phyloP scores from a whole-genome alignment of 2,888 invertebrate species.

The Eremobia ochroleuca region DNA sequence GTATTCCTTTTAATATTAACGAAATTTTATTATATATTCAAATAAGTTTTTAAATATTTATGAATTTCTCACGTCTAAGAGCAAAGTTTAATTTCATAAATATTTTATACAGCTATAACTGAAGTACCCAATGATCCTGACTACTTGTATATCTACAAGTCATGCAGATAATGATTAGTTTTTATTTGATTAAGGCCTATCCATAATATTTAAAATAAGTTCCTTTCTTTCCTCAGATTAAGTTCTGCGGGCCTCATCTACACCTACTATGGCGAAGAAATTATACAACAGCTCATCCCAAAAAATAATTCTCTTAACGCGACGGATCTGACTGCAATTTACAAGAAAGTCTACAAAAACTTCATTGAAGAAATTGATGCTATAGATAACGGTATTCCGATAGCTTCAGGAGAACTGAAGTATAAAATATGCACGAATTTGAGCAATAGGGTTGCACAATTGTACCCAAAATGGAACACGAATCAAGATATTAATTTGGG shows the following conservation, averaged over 20 bases:
- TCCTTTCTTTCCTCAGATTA: not conserved
- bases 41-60: not conserved
- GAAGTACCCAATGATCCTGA: not conserved
- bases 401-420: not conserved
- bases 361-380: conserved; percentile 18
- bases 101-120: not conserved
- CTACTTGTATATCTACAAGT: not conserved
- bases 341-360: conserved; percentile 10
- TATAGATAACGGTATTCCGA: not conserved
- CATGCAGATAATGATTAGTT: not conserved
- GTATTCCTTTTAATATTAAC: too few species aligned
- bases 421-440: not conserved
- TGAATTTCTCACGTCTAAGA: not conserved
- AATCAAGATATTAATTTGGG: not conserved
- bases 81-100: not conserved
- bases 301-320: not conserved
- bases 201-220: not conserved
- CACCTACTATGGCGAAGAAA: conserved; percentile 5
- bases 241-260: conserved; percentile 13
- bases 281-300: conserved; percentile 4
- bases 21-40: too few species aligned
- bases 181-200: not conserved
- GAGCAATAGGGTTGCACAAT: not conserved
- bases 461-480: conserved; percentile 4
- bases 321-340: not conserved